Evolutionary conservation across 2,797 vertebrate genomes (phyloP).

Genomic region (Amblyraja radiata): DNA sequence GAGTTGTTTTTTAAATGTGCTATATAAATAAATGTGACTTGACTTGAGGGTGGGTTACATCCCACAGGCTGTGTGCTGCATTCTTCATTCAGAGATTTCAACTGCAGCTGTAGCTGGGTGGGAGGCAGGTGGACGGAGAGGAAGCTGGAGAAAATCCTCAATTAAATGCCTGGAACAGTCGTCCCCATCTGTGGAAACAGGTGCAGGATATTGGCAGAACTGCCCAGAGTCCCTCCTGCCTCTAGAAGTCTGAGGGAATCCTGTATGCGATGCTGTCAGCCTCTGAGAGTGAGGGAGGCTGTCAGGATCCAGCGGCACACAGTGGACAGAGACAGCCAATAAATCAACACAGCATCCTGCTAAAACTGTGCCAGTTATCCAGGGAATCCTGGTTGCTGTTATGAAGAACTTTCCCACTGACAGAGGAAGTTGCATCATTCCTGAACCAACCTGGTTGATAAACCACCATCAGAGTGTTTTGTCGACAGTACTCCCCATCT

Average conservation of each 20-base stretch:
- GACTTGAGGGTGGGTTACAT: neutral
- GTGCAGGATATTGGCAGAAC: neutral
- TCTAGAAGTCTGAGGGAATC: neutral
- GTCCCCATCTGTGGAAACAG: neutral
- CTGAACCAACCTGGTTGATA: neutral
- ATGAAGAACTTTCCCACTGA: neutral
- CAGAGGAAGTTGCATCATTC: neutral
- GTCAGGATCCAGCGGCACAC: neutral
- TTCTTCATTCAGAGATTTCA: neutral
- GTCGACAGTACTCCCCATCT: neutral
- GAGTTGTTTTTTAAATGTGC: too few relatives aligned
- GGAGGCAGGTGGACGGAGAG: neutral
- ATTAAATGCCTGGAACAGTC: neutral
- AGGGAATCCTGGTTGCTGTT: neutral
- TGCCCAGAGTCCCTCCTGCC: neutral
- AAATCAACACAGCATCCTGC: neutral
- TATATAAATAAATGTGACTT: too few relatives aligned
- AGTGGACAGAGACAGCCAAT: too few relatives aligned
- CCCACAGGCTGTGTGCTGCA: neutral
- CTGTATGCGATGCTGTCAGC: neutral
- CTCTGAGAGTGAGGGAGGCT: neutral
- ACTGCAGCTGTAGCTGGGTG: too few relatives aligned
- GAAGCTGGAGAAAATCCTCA: neutral
- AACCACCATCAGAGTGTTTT: neutral
- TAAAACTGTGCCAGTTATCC: neutral